phyloP scores from a whole-genome alignment of 2,888 invertebrate genomes.

The Heliconius sara region DNA sequence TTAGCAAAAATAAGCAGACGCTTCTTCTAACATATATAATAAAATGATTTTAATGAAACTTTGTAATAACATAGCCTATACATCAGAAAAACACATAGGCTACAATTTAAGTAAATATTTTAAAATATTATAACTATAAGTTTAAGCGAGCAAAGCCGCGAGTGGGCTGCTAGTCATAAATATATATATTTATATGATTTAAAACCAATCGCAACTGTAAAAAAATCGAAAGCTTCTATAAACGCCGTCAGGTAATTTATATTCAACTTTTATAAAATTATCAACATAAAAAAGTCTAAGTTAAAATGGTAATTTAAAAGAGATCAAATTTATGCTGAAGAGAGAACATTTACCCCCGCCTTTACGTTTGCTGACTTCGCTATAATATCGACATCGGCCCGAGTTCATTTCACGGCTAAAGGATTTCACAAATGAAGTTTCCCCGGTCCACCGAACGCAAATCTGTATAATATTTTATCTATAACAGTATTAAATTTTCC shows the following conservation, averaged over 20 bases:
- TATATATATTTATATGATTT: not conserved
- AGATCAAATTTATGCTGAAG: conserved; percentile 44
- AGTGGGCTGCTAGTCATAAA: not conserved
- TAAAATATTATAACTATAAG: no score
- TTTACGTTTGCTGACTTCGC: conserved; percentile 54
- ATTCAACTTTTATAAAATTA: conserved; percentile 6
- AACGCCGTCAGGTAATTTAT: not conserved
- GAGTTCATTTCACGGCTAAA: conserved; percentile 84
- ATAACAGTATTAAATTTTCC: conserved; percentile 35
- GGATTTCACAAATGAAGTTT: conserved; percentile 82
- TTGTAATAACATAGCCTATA: no score
- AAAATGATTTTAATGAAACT: no score
- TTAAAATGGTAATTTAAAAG: conserved; percentile 39
- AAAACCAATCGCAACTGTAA: not conserved
- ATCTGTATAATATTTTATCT: conserved; percentile 50
- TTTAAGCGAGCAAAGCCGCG: no score
- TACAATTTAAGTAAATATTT: no score
- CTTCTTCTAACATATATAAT: no score
- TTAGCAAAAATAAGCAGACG: no score
- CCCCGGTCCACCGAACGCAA: conserved; percentile 73
- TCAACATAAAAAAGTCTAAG: conserved; percentile 10
- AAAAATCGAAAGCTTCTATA: not conserved
- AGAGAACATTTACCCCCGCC: conserved; percentile 38
- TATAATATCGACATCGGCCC: conserved; percentile 65
- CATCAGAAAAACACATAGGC: no score